Conservation (phyloP, 2,113 vertebrate genomes). For the Acrocephalus arundinaceus region DNA sequence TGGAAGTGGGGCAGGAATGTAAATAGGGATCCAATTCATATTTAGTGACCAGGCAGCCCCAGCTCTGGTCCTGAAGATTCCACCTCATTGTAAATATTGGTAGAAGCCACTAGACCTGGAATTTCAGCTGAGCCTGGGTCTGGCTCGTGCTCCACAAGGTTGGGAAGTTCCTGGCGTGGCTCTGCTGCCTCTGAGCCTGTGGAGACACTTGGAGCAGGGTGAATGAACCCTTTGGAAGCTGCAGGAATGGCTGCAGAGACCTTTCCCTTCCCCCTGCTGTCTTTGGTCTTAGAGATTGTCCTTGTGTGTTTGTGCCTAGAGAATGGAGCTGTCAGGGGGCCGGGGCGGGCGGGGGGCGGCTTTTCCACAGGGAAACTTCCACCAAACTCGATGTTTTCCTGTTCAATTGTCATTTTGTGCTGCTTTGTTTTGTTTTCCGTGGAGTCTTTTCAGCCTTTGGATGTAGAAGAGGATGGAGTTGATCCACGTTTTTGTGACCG, state of each 20-base stretch:
- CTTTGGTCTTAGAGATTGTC: slow-evolving; percentile 31
- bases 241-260: neutral
- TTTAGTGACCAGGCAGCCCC: neutral
- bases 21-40: neutral
- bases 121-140: neutral
- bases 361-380: neutral
- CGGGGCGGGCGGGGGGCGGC: neutral
- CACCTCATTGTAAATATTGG: slow-evolving; percentile 26
- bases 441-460: slow-evolving; percentile 5
- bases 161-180: neutral
- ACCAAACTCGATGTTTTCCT: neutral
- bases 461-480: slow-evolving; percentile 9
- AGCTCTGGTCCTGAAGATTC: neutral
- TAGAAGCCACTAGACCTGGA: neutral
- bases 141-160: neutral
- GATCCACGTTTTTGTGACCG: neutral
- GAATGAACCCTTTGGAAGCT: neutral
- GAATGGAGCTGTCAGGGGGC: neutral
- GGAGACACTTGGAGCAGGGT: neutral
- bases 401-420: neutral
- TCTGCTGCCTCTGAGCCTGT: neutral
- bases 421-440: neutral
- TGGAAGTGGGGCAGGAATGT: neutral
- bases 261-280: neutral
- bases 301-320: slow-evolving; percentile 56